A percentile compares a stretch with the other conserved stretches of the same genome.
These are phyloP conservation scores for Centruroides vittatus DNA, from an alignment of 1,140 invertebrate species.

Conservation along the genomic window DNA sequence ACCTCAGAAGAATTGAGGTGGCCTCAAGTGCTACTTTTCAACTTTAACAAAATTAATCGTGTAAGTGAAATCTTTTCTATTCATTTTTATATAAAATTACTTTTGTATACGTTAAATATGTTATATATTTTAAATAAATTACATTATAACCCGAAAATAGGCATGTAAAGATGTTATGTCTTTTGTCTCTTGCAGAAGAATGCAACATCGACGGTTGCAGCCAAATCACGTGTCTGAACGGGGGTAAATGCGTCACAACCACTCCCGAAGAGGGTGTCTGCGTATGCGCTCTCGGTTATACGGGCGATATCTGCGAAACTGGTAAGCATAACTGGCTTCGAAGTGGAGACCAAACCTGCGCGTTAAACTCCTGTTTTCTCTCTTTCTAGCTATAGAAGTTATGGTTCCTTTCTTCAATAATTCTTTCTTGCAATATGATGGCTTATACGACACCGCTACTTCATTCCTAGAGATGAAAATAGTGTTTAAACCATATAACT, in stretches of 20 bases:
- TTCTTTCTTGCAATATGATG: conserved; percentile 70
- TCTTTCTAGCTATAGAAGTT: conserved; percentile 23
- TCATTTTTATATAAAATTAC: no score
- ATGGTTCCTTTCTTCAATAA: conserved; percentile 77
- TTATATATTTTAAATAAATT: no score
- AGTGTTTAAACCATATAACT: conserved; percentile 61
- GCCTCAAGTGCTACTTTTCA: no score
- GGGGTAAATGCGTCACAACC: conserved; percentile 68
- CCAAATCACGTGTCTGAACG: conserved; percentile 71
- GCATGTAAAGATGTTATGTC: no score
- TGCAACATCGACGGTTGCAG: conserved; percentile 73
- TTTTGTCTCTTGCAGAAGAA: conserved; percentile 46
- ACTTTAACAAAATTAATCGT: no score
- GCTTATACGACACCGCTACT: conserved; percentile 50
- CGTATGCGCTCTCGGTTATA: conserved; percentile 78
- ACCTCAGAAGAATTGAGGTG: no score
- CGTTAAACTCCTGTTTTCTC: no score
- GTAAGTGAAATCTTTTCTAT: no score
- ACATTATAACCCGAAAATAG: no score
- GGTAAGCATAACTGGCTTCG: conserved; percentile 33
- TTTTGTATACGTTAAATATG: no score
- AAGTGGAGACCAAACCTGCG: background rate
- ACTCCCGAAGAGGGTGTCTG: conserved; percentile 53
- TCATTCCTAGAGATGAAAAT: conserved; percentile 83
- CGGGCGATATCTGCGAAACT: conserved; percentile 76